Percentiles rank a stretch among this genome's conserved stretches.
Conservation (phyloP, 1,140 invertebrate genomes). For the Lucilia cuprina region DNA sequence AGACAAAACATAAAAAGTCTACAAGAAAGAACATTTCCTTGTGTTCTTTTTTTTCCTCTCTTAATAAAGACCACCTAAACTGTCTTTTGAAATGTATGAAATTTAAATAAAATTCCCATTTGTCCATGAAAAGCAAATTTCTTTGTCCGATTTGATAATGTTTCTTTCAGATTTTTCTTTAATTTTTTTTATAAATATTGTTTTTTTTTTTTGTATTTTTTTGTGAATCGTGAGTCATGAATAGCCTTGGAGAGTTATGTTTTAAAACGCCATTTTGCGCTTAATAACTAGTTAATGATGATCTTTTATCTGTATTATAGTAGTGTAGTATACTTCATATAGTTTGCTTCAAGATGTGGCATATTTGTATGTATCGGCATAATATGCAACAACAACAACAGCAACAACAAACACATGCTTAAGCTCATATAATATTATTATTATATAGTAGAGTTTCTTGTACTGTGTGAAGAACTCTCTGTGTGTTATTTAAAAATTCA, state of each 20-base stretch:
- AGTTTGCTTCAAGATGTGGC: neutral
- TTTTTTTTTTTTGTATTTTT: neutral
- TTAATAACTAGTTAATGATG: constrained; percentile 3
- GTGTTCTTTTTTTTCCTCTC: too few relatives aligned
- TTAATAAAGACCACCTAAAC: neutral
- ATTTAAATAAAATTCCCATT: neutral
- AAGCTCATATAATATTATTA: neutral
- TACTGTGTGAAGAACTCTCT: neutral
- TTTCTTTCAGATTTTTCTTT: neutral
- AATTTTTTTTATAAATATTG: neutral
- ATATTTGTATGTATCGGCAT: too few relatives aligned
- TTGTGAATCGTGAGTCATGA: neutral
- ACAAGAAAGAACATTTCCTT: too few relatives aligned
- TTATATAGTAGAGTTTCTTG: neutral
- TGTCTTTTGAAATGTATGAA: neutral
- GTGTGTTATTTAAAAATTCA: neutral
- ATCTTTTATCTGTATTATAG: neutral
- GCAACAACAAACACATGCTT: neutral
- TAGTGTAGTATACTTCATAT: neutral
- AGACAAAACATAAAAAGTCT: too few relatives aligned
- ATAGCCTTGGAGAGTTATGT: constrained; percentile 1
- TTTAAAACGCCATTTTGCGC: neutral
- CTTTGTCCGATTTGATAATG: neutral
- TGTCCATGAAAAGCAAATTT: neutral
- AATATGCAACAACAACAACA: neutral